Evolutionary conservation across 2,113 vertebrate species (phyloP).

Genomic region (Ciconia boyciana): DNA sequence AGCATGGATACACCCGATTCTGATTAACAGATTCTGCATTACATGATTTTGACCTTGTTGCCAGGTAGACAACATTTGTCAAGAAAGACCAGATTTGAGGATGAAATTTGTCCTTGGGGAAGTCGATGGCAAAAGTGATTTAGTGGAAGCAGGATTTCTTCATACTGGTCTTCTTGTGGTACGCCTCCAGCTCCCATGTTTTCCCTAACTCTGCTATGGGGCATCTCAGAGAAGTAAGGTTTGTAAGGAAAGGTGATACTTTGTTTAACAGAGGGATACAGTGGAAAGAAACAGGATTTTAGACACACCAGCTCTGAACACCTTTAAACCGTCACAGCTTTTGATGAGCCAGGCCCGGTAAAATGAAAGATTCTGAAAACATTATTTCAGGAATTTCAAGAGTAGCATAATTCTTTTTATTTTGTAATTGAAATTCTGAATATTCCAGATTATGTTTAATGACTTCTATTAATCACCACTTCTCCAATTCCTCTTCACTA

Average conservation of each 20-base stretch:
- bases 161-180: accelerated
- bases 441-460: background rate
- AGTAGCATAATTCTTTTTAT: background rate
- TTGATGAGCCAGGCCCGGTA: background rate
- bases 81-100: background rate
- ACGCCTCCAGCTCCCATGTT: background rate
- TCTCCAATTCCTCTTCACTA: background rate
- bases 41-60: background rate
- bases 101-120: background rate
- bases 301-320: background rate
- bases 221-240: background rate
- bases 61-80: background rate
- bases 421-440: background rate
- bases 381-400: background rate
- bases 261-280: background rate
- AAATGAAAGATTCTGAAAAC: background rate
- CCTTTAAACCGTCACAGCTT: background rate
- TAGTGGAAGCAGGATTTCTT: background rate
- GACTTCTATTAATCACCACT: background rate
- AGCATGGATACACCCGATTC: background rate
- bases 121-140: background rate
- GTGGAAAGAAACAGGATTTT: background rate
- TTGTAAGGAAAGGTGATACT: background rate
- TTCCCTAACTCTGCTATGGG: background rate
- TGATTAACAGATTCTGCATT: background rate